Base-by-base conservation (phyloP, 2,113 vertebrate genomes). In the Tupaia tana region DNA sequence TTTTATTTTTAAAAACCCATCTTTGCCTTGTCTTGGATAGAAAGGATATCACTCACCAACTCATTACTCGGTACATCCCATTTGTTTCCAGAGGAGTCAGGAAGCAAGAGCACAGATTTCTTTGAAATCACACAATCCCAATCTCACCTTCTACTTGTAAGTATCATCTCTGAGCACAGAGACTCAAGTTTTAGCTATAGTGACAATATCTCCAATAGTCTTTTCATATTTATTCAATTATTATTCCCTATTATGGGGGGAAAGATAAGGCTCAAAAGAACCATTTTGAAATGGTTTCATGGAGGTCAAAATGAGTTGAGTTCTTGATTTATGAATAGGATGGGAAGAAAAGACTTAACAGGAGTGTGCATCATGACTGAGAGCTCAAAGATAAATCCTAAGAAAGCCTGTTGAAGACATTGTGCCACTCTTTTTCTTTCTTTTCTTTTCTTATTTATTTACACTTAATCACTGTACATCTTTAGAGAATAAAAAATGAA, bases 271-370 rank as follows among this genome's bases (percentile, higher is more conserved):
- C 70, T 92, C 31, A 29, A 92, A 81, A 80, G 56, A 91, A 71
- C 9, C 22, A 63, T 8, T 10, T 73, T 22, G 14, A 25, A 70
- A 74, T 82, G 24, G 11, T 73, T 81, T 87, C 66, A 77, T 73
- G 27, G 12, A 59, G 43, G 61, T 24, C 74, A 52, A 85, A 63
- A 11, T 85, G 66, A 95, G 24, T 29, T 64, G 22, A 84, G 6
- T 84, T 84, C 66, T 92, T 92, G 29, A 74, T 29, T 52, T 25
- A 56, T 85, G 58, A 80, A 25, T 54, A 90, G 86, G 66, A 79
- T 66, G 74, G 29, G 87, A 90, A 94, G 12, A 56, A 79, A 79
- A 43, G 25, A 58, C 24, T 73, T 87, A 9, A 15, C 63, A 78
- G 74, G 22, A 77, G 22, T 63, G 7, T 12, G 10, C 19, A 63